These are phyloP conservation scores for Stigmatopora argus DNA, from an alignment of 2,113 vertebrate species.

Conservation along the genomic window DNA sequence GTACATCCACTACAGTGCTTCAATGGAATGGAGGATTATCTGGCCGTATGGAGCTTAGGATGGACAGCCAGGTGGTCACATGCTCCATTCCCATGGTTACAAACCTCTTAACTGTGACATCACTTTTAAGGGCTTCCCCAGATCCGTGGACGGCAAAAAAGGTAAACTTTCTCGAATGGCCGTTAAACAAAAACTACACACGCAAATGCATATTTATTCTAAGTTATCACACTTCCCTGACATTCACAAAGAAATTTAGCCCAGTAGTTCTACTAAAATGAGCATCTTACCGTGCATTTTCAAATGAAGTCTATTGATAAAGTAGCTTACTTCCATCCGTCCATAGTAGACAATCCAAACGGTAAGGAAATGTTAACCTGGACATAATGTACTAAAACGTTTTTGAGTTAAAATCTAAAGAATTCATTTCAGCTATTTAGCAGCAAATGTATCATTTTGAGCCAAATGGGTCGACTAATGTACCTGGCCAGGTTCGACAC, in stretches of 20 bases:
- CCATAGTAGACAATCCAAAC: neutral
- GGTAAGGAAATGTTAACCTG: neutral
- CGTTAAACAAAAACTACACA: neutral
- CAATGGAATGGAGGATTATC: slow-evolving; percentile 18
- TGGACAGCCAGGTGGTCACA: slow-evolving; percentile 47
- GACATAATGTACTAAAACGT: neutral
- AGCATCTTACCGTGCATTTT: slow-evolving; percentile 42
- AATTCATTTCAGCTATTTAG: neutral
- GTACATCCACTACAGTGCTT: neutral
- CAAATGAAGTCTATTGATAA: no score
- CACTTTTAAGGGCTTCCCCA: slow-evolving; percentile 36
- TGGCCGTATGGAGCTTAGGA: slow-evolving; percentile 27
- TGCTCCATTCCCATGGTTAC: slow-evolving; percentile 43
- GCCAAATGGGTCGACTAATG: slow-evolving; percentile 10
- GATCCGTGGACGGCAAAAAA: slow-evolving; percentile 48
- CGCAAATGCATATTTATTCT: no score
- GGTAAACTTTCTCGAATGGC: neutral
- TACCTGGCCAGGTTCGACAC: slow-evolving; percentile 8
- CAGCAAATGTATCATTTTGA: slow-evolving; percentile 23
- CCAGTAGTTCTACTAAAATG: neutral
- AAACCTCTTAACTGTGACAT: slow-evolving; percentile 41
- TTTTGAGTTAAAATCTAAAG: neutral
- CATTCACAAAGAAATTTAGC: no score
- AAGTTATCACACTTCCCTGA: no score
- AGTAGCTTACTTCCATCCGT: neutral